phyloP scores from a whole-genome alignment of 2,797 vertebrate genomes.

The Tangara arthus region DNA sequence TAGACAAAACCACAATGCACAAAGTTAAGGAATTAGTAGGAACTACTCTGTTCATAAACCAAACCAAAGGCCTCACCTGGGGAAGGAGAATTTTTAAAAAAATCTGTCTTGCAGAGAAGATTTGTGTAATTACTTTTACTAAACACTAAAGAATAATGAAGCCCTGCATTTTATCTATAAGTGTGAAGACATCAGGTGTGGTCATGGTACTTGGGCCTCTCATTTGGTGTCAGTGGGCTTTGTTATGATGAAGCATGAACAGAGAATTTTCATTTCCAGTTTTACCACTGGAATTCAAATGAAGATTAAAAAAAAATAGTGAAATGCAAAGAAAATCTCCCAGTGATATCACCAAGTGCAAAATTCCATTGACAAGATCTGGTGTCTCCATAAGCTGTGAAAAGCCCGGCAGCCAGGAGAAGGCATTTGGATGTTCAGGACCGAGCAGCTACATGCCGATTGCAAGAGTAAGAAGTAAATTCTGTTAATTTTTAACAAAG shows the following conservation, averaged over 20 bases:
- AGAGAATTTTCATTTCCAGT: neutral
- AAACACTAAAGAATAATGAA: neutral
- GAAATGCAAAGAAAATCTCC: neutral
- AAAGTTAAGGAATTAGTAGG: neutral
- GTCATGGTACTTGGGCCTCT: neutral
- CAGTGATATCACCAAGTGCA: no score
- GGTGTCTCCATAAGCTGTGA: neutral
- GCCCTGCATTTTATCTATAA: rapidly evolving
- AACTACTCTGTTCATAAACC: neutral
- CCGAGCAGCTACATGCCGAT: rapidly evolving
- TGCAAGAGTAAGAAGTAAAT: neutral
- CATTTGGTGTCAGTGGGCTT: neutral
- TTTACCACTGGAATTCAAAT: neutral
- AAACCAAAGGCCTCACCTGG: neutral
- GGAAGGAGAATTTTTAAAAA: neutral
- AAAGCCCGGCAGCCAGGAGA: neutral
- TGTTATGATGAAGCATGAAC: rapidly evolving
- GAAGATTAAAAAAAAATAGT: neutral
- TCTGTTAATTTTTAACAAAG: neutral
- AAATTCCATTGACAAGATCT: neutral
- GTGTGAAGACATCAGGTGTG: neutral
- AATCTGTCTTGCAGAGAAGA: neutral
- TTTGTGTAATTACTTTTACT: neutral
- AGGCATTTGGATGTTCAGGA: neutral
- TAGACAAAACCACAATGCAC: neutral